Evolutionary conservation across 1,140 invertebrate species (phyloP), one percentile per base, ranked within the genome.

Genomic region (Drosophila elegans): DNA sequence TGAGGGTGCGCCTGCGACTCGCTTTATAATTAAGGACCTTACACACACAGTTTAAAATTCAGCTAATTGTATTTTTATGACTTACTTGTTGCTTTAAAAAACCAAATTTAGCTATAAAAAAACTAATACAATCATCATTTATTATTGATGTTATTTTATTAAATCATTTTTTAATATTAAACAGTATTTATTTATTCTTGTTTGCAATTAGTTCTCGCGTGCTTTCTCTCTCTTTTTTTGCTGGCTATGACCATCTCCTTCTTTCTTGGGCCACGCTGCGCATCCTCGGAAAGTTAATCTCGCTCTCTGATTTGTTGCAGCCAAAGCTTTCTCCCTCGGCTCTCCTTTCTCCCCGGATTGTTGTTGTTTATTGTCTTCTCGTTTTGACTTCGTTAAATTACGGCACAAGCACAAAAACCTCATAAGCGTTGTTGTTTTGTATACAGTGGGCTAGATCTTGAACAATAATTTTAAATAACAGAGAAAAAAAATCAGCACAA

Each of bases 381-480:
- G 84, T 88, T 88, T 88, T 88, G 84, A 88, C 84, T 89, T 88
- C 84, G 84, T 88, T 88, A 88, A 88, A 88, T 88, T 88, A 88
- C 85, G 84, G 84, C 84, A 88, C 84, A 88, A 84, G 77, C 84
- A 88, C 84, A 88, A 88, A 88, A 88, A 89, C 83, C 84, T 89
- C 48, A 89, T 80, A 88, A 84, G 51, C 83, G 83, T 69, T 79
- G 80, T 77, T 82, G 49, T 61, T 51, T 10, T 13, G 48, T 6
- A 4, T 9, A 51, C 48, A 51, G 48, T 51, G 29, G 48, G n/a
- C 25, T 4, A 3, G 11, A 12, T 6, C 21, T 46, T 2, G 11
- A 12, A n/a, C 2, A 9, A 11, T 3, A 38, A 38, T 38, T 21
- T 21, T 21, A 21, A n/a, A n/a, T 3, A n/a, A 3, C 0, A 4